Percentiles rank a stretch among this genome's conserved stretches.
These are phyloP conservation scores for Rhynchonycteris naso DNA, from an alignment of 2,797 vertebrate species.

Conservation along the genomic window DNA sequence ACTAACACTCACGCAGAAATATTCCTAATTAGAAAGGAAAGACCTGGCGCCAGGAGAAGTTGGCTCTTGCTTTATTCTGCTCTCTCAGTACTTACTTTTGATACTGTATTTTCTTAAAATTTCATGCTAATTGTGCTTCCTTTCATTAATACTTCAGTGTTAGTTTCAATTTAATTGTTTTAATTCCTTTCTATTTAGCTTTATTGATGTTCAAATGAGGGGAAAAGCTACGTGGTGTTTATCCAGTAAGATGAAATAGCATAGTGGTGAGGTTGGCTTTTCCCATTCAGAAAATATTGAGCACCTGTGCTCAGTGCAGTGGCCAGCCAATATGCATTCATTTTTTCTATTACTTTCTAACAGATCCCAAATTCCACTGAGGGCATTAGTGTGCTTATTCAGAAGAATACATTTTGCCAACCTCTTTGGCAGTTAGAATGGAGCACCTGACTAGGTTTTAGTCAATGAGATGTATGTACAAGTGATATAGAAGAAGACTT, in stretches of 20 bases:
- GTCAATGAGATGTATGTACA: neutral
- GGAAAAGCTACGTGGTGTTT: neutral
- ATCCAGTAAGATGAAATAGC: neutral
- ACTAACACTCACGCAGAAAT: neutral
- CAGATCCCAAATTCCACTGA: neutral
- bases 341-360: neutral
- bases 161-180: slow-evolving; percentile 31
- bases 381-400: neutral
- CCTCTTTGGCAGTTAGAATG: neutral
- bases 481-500: neutral
- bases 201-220: neutral
- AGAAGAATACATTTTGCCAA: neutral
- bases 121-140: neutral
- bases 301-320: neutral
- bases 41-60: neutral
- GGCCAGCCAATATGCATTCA: neutral
- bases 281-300: neutral
- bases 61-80: neutral
- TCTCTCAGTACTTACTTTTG: neutral
- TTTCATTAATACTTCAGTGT: neutral
- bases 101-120: neutral
- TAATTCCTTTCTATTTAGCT: neutral
- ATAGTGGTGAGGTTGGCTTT: neutral
- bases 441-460: neutral
- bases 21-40: neutral